Evolutionary conservation across 2,113 vertebrate genomes (phyloP), one percentile per base, ranked within the genome.

Genomic region (Cephalopholis sonnerati): DNA sequence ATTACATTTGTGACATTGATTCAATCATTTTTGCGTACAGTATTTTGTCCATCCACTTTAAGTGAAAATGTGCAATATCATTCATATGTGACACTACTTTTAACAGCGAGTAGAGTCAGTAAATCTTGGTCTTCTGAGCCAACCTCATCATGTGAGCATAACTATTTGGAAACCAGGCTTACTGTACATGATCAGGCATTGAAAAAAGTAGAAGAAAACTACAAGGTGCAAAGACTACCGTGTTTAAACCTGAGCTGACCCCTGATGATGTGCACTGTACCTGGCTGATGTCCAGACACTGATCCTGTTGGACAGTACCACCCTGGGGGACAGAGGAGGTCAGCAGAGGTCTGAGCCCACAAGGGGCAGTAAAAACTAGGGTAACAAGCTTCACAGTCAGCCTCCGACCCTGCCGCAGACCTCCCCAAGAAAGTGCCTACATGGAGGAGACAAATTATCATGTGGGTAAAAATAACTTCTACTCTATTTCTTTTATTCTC

Each of bases 231-330:
- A 48, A 83, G 64, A 55, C 69, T 57, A 54, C 32, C 0, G 4
- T 58, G 53, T 24, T 77, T 83, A 46, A 70, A 74, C 78, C 20
- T 48, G 36, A 50, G 69, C 46, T 85, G 39, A 89, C 64, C 72
- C 50, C 5, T 69, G 67, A 65, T 74, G 72, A 72, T 88, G 69
- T 81, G 41, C 66, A 96, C 46, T 84, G 29, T 89, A 94, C 97
- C 97, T 95, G 96, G 77, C 77, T 91, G 94, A 81, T 94, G 95
- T 55, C 90, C 95, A 83, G 95, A 95, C 11, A 71, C 61, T 27
- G 97, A 97, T 20, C 97, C 95, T 36, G 32, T 50, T 0, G 96
- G 97, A 86, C 97, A 99, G 84, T 96, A 97, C 96, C 96, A 97
- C 8, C 97, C 97, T 3, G 92, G 93, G 77, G 94, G 91, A 85